phyloP scores from a whole-genome alignment of 2,113 vertebrate species.

The Sminthopsis crassicaudata region DNA sequence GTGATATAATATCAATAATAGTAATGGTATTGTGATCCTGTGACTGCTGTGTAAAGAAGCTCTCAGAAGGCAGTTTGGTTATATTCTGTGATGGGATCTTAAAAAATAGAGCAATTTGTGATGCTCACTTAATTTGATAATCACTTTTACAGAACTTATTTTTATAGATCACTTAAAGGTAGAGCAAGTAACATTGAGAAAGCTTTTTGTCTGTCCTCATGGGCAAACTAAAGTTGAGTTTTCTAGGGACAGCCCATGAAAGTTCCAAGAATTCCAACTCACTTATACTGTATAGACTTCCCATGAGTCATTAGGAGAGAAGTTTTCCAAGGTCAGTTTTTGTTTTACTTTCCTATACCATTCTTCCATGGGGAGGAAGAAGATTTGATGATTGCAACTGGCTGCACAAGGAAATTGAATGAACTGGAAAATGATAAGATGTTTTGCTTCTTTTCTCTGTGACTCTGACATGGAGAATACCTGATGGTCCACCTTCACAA shows the following conservation, averaged over 20 bases:
- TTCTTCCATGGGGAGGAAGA: not conserved
- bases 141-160: not conserved
- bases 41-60: not conserved
- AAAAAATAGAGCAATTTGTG: not conserved
- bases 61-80: not conserved
- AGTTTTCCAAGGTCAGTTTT: not conserved
- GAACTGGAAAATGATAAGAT: not conserved
- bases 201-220: not conserved
- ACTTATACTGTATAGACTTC: not conserved
- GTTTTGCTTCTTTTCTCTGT: not conserved
- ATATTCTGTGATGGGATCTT: not conserved
- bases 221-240: not conserved
- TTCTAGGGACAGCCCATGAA: not conserved
- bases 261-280: not conserved
- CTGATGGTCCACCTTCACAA: not conserved
- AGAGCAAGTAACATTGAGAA: not conserved
- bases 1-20: not conserved
- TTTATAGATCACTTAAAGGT: not conserved
- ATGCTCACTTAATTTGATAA: not conserved
- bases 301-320: not conserved
- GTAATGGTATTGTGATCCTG: not conserved
- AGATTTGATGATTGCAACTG: not conserved
- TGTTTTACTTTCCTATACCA: too few relatives aligned
- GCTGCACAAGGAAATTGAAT: not conserved
- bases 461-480: not conserved